phyloP scores from a whole-genome alignment of 2,888 invertebrate genomes.

The Drosophila villosipedis region DNA sequence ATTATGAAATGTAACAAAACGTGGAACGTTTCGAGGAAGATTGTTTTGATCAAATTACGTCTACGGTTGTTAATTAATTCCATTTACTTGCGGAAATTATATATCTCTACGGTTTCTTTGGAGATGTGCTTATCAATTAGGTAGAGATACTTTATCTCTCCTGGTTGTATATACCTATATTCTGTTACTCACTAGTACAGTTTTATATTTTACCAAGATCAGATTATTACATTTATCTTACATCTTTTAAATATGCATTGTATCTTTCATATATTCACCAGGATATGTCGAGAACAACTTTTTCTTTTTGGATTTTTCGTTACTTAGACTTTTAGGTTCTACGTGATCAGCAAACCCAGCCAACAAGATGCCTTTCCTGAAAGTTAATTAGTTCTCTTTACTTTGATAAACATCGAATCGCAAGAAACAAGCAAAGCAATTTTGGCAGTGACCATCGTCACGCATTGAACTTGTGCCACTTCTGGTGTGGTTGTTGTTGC shows the following conservation, averaged over 20 bases:
- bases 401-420: slow-evolving; percentile 6
- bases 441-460: slow-evolving; percentile 51
- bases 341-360: slow-evolving; percentile 34
- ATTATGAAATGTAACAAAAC: not conserved
- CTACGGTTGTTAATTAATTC: not conserved
- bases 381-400: not conserved
- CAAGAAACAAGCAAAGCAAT: not conserved
- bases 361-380: slow-evolving; percentile 6
- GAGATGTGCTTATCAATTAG: slow-evolving; percentile 2
- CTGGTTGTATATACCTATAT: not conserved
- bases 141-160: not conserved
- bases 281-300: not conserved
- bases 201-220: not conserved
- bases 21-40: not conserved
- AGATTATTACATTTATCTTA: not conserved
- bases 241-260: not conserved
- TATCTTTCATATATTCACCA: not conserved
- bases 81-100: not conserved
- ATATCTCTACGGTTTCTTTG: not conserved
- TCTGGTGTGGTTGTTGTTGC: slow-evolving; percentile 24
- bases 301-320: not conserved
- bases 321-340: not conserved
- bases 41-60: not conserved
- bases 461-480: slow-evolving; percentile 75
- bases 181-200: not conserved